phyloP scores from a whole-genome alignment of 2,888 invertebrate species.

The Chironomus riparius region DNA sequence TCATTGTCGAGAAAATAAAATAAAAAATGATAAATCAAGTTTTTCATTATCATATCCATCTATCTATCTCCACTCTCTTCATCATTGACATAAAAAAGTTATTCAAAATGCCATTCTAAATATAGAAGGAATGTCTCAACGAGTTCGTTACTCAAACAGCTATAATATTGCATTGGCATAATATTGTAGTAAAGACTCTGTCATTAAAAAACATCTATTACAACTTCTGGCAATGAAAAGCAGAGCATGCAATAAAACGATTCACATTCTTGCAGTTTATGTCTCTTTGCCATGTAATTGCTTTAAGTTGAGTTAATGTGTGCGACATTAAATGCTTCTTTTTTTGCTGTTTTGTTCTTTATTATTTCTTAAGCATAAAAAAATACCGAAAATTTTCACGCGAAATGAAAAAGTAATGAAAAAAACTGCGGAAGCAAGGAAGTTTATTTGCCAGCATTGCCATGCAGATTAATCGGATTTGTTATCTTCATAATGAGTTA shows the following conservation, averaged over 20 bases:
- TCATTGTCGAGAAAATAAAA: no score
- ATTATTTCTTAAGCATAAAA: no score
- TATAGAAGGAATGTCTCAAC: no score
- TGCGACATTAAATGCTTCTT: neutral
- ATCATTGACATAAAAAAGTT: no score
- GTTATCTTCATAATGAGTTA: conserved; percentile 22
- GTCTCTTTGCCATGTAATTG: neutral
- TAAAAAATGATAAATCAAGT: no score
- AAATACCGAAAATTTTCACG: no score
- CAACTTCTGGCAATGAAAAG: neutral
- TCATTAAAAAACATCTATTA: neutral
- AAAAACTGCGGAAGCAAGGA: neutral
- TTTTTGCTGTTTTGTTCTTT: no score
- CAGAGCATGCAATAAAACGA: neutral
- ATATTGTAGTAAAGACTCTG: neutral
- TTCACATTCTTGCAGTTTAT: neutral
- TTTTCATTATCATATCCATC: no score
- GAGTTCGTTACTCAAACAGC: neutral
- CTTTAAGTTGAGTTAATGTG: neutral
- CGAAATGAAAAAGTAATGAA: no score
- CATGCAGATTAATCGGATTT: conserved; percentile 16
- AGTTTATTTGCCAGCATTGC: neutral
- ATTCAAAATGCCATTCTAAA: no score
- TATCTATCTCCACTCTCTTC: no score
- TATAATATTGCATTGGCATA: neutral